A percentile compares a stretch with the other conserved stretches of the same genome.
phyloP scores from a whole-genome alignment of 2,888 invertebrate species.

The Macrosoma leucophasiata region DNA sequence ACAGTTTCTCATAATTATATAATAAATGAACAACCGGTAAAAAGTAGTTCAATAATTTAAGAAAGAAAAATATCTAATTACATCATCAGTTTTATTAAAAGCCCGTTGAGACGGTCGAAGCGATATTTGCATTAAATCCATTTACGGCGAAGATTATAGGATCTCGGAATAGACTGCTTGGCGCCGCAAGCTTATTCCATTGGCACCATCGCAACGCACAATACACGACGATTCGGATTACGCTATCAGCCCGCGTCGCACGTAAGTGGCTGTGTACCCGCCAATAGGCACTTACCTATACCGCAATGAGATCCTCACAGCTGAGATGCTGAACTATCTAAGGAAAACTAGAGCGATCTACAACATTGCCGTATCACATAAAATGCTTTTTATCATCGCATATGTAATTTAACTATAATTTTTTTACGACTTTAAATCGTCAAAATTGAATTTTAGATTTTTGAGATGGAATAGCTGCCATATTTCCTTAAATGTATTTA shows the following conservation, averaged over 20 bases:
- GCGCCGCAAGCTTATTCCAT: constrained; percentile 35
- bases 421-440: no score
- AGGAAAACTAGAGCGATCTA: constrained; percentile 51
- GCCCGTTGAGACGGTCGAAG: constrained; percentile 45
- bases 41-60: constrained; percentile 5
- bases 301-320: constrained; percentile 61
- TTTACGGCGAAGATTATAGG: constrained; percentile 61
- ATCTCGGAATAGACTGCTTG: constrained; percentile 46
- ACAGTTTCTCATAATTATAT: neutral
- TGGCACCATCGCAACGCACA: constrained; percentile 52
- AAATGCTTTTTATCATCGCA: no score
- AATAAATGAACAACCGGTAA: constrained; percentile 1
- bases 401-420: no score
- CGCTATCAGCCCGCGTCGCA: constrained; percentile 55
- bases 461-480: no score
- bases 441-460: no score
- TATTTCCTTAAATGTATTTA: no score
- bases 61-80: constrained; percentile 8
- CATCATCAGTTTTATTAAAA: no score
- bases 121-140: constrained; percentile 65
- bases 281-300: constrained; percentile 63
- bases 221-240: constrained; percentile 65
- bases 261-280: constrained; percentile 51
- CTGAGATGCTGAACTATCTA: constrained; percentile 50
- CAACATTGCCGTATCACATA: no score